phyloP scores from a whole-genome alignment of 2,797 vertebrate species.

The Catamblyrhynchus diadema region DNA sequence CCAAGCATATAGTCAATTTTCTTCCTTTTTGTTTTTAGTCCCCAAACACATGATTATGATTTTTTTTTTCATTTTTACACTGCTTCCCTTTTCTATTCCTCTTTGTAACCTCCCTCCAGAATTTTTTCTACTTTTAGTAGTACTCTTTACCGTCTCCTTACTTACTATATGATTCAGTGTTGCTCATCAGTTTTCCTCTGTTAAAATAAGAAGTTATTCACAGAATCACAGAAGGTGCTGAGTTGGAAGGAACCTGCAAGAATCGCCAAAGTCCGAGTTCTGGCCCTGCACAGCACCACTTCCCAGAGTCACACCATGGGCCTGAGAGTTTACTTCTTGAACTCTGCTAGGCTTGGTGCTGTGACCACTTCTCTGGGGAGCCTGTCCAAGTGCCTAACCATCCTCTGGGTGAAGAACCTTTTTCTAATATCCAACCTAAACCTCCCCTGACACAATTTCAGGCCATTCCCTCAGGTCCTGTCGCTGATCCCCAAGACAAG shows the following conservation, averaged over 20 bases:
- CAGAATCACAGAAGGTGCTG: not conserved
- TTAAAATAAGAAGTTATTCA: not conserved
- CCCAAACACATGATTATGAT: not conserved
- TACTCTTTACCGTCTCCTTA: not conserved
- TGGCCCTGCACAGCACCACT: not conserved
- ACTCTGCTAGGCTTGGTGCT: not conserved
- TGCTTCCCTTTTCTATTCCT: not conserved
- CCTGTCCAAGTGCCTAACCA: fast-evolving
- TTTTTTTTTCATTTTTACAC: not conserved
- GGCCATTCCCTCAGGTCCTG: not conserved
- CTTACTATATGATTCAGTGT: not conserved
- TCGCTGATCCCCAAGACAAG: fast-evolving
- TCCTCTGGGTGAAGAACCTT: not conserved
- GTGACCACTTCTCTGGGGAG: not conserved
- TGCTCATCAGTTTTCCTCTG: not conserved
- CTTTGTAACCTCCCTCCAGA: not conserved
- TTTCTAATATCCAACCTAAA: not conserved
- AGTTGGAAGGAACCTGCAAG: not conserved
- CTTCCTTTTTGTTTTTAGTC: not conserved
- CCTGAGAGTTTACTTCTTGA: not conserved
- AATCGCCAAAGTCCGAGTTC: fast-evolving
- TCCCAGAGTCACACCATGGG: not conserved
- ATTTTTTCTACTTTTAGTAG: not conserved
- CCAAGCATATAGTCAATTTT: not conserved
- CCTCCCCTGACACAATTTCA: not conserved